Evolutionary conservation across 2,888 invertebrate species (phyloP).

Genomic region (Caprella mutica): DNA sequence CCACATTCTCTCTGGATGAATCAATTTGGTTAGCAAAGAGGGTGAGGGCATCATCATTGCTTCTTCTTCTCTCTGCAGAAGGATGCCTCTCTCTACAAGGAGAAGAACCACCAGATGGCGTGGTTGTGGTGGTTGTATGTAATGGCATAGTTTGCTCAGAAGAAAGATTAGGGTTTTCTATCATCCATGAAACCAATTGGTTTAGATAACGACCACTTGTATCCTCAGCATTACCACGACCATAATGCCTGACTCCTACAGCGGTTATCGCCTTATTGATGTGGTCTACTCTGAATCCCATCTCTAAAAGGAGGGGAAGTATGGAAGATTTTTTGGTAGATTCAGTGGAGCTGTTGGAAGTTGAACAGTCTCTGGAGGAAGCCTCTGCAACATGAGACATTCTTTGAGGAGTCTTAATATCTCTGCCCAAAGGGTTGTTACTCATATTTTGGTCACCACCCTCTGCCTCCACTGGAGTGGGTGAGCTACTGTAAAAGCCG

Average conservation of each 20-base stretch:
- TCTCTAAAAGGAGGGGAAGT: conserved; percentile 47
- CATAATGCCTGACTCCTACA: conserved; percentile 42
- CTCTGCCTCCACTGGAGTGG: no score
- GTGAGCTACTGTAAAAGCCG: no score
- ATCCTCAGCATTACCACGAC: conserved; percentile 37
- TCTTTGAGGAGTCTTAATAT: no score
- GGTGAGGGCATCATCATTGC: conserved; percentile 24
- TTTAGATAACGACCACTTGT: conserved; percentile 47
- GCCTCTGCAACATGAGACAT: no score
- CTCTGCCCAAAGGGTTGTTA: no score
- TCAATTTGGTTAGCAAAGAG: conserved; percentile 8
- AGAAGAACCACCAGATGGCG: no score
- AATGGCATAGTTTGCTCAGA: no score
- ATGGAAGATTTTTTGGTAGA: conserved; percentile 46
- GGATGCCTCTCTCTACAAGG: background rate
- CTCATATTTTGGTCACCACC: no score
- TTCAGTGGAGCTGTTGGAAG: conserved; percentile 29
- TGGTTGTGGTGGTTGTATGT: no score
- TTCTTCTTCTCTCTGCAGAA: conserved; percentile 18
- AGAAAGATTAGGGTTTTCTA: conserved; percentile 49
- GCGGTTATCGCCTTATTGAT: conserved; percentile 49
- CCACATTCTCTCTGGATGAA: background rate
- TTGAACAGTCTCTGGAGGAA: no score
- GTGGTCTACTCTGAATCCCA: conserved; percentile 51
- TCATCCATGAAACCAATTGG: conserved; percentile 53